Conservation (phyloP, 2,888 invertebrate species). For the Frankliniella intonsa region DNA sequence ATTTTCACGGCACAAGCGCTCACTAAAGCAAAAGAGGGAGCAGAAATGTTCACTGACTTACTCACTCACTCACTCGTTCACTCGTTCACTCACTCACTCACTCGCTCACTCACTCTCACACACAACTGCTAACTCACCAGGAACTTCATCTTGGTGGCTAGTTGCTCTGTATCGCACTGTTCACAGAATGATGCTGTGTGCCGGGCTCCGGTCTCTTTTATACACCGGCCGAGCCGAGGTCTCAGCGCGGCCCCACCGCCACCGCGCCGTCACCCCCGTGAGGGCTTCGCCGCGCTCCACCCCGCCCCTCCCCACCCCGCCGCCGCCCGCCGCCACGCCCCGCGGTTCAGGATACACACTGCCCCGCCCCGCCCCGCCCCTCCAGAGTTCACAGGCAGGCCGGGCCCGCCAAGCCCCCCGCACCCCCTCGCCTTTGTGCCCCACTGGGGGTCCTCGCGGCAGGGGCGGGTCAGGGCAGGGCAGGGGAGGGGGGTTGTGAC, state of each 20-base stretch:
- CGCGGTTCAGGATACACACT: not conserved
- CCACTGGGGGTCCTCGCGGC: not conserved
- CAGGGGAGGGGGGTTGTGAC: not conserved
- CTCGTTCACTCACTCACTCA: not conserved
- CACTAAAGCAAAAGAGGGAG: no score
- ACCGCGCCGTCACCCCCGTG: not conserved
- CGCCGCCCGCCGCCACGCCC: not conserved
- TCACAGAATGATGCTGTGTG: slow-evolving; percentile 2
- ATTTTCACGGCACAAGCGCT: no score
- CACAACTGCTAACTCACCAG: not conserved
- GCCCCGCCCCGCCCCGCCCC: slow-evolving; percentile 13
- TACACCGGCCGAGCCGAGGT: no score
- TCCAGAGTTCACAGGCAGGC: not conserved
- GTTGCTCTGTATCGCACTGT: not conserved
- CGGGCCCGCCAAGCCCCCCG: not conserved
- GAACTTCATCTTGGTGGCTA: slow-evolving; percentile 1
- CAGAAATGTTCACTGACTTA: no score
- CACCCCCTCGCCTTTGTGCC: not conserved
- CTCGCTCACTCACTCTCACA: not conserved
- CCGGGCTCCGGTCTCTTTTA: not conserved
- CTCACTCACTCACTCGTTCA: not conserved
- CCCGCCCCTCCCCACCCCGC: not conserved
- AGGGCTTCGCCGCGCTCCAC: not conserved
- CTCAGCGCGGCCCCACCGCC: not conserved
- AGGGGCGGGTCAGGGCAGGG: not conserved